Percentiles rank a stretch among this genome's conserved stretches.
Conservation (phyloP, 2,888 invertebrate genomes). For the Lacanobia oleracea region DNA sequence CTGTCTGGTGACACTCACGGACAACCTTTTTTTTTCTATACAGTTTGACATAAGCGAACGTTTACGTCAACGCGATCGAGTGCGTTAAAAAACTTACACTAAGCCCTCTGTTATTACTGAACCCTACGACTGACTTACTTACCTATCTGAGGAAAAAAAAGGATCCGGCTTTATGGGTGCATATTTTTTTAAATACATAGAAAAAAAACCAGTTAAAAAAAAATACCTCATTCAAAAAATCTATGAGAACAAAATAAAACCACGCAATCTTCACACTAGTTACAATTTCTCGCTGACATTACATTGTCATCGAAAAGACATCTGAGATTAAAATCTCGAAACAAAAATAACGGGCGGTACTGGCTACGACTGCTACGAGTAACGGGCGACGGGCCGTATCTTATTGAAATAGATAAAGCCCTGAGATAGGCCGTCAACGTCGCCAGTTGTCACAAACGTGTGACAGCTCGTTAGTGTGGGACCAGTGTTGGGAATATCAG, state of each 20-base stretch:
- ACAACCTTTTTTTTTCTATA: no score
- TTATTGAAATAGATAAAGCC: conserved; percentile 72
- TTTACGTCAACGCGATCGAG: no score
- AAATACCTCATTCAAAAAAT: background rate
- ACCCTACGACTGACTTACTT: no score
- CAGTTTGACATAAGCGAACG: no score
- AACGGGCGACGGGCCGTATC: conserved; percentile 56
- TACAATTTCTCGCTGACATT: conserved; percentile 46
- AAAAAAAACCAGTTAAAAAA: no score
- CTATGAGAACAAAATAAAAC: conserved; percentile 12
- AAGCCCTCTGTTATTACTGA: no score
- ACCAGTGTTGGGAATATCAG: conserved; percentile 66
- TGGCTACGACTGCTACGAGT: conserved; percentile 36
- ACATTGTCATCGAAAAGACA: conserved; percentile 56
- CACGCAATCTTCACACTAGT: conserved; percentile 26
- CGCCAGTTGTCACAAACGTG: conserved; percentile 67
- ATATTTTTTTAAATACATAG: no score
- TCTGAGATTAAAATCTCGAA: conserved; percentile 74
- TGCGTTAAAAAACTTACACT: no score
- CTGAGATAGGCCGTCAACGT: conserved; percentile 69
- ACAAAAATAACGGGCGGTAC: conserved; percentile 71
- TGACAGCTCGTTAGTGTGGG: conserved; percentile 78
- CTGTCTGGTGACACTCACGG: no score
- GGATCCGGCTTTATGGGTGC: no score
- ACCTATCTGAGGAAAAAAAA: no score